phyloP scores from a whole-genome alignment of 2,113 vertebrate genomes.

The Zosterops hypoxanthus region DNA sequence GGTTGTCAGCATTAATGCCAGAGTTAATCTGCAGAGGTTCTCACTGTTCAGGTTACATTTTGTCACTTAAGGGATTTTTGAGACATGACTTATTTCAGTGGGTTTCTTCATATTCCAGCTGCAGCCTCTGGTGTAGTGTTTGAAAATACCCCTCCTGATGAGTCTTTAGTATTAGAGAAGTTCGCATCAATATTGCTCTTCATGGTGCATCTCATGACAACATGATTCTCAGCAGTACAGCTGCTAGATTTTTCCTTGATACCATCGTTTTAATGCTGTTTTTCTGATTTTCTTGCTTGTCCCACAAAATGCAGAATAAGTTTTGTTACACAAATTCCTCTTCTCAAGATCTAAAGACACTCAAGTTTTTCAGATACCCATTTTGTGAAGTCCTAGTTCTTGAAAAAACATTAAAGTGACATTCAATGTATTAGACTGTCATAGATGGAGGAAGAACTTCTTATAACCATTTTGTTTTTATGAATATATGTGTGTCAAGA shows the following conservation, averaged over 20 bases:
- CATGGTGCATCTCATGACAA: neutral
- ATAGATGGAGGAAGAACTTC: neutral
- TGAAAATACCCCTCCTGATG: neutral
- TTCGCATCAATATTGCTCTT: neutral
- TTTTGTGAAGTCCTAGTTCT: neutral
- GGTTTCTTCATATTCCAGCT: neutral
- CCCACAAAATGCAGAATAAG: neutral
- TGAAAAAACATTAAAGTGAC: neutral
- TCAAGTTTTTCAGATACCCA: neutral
- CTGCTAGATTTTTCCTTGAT: neutral
- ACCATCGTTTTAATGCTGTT: neutral
- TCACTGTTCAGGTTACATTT: neutral
- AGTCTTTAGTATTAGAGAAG: neutral
- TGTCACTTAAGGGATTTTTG: neutral
- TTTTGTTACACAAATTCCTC: neutral
- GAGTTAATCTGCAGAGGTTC: neutral
- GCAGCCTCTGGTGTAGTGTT: neutral
- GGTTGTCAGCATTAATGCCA: neutral
- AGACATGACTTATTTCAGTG: neutral
- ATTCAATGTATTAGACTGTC: neutral
- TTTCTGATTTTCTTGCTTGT: neutral
- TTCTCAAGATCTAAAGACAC: neutral
- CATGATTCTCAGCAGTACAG: neutral
- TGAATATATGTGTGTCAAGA: neutral
- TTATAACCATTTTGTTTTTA: neutral